Base-by-base conservation (phyloP, 2,797 vertebrate species). In the Danio albolineatus region DNA sequence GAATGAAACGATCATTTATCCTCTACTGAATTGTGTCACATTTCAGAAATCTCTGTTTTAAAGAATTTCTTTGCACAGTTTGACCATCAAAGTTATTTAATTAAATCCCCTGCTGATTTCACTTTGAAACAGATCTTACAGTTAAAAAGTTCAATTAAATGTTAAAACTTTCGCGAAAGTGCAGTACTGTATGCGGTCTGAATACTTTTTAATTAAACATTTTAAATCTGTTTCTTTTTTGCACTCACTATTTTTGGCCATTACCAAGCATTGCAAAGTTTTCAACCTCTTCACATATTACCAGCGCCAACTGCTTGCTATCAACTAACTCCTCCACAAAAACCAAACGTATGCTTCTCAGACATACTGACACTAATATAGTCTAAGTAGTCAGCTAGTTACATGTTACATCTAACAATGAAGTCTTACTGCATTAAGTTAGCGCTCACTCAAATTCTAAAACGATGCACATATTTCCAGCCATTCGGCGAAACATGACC, bases 381-480 rank as follows among this genome's bases (percentile, higher is more conserved):
- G 38, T 46, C 41, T 44, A 7, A 39, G 53, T 41, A 46, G 53
- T n/a, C 17, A 16, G 17, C 54, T 59, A 73, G 73, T 79, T 49
- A 51, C 19, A 61, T 62, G 44, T 17, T 51, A 10, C 19, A 59
- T 73, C 53, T 60, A 70, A 70, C n/a, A 49, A 60, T 39, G 17
- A 41, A 61, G 10, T 72, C 49, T 28, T 4, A 36, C 16, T 76
- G 44, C 16, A 69, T 74, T 46, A 16, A 21, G 62, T 62, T 19
- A 56, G 41, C 9, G 61, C 16, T 54, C 36, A 67, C 39, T 61
- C 39, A 49, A 76, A 81, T 1, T 16, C n/a, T 16, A 38, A 14
- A 76, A 13, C 16, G 12, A 67, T 71, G 21, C 14, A 41, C 61
- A 71, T 70, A 70, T 67, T 61, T 71, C 16, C 43, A 19, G 38